A percentile compares a stretch with the other conserved stretches of the same genome.
These are phyloP conservation scores for Serinus canaria DNA, from an alignment of 2,113 vertebrate genomes.

Conservation along the genomic window DNA sequence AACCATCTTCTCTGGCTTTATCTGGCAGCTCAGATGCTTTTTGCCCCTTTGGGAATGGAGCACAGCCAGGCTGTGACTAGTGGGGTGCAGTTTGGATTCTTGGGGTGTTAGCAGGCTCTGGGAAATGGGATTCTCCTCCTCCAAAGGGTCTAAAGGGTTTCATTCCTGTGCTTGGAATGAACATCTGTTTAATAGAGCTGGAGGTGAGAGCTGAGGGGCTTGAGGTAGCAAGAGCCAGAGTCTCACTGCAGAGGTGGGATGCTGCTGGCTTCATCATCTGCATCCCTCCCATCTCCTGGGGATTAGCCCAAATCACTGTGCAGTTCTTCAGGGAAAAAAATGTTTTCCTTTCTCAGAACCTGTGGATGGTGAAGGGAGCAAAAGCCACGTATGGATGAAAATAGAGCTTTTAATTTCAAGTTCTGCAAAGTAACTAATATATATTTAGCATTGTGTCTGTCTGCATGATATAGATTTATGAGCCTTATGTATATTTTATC, in stretches of 20 bases:
- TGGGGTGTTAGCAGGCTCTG: not conserved
- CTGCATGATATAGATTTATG: not conserved
- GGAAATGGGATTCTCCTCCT: not conserved
- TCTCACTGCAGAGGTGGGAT: not conserved
- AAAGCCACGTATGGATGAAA: not conserved
- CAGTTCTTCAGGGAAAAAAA: not conserved
- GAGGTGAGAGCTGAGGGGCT: not conserved
- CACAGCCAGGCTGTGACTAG: not conserved
- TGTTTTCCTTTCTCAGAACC: not conserved
- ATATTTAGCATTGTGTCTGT: not conserved
- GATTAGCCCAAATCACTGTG: not conserved
- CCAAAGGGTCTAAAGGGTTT: not conserved
- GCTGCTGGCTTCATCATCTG: not conserved
- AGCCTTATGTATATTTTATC: conserved; percentile 2
- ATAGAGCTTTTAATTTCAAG: not conserved
- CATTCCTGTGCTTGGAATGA: not conserved
- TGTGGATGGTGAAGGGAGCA: not conserved
- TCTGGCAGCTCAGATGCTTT: not conserved
- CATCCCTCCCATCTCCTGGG: not conserved
- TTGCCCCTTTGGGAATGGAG: not conserved
- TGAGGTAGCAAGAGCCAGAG: not conserved
- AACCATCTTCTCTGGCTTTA: not conserved
- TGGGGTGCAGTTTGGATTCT: not conserved
- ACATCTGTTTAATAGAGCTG: not conserved
- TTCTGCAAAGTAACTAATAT: not conserved